phyloP scores from a whole-genome alignment of 2,888 invertebrate species.

The Hofmannophila pseudospretella region DNA sequence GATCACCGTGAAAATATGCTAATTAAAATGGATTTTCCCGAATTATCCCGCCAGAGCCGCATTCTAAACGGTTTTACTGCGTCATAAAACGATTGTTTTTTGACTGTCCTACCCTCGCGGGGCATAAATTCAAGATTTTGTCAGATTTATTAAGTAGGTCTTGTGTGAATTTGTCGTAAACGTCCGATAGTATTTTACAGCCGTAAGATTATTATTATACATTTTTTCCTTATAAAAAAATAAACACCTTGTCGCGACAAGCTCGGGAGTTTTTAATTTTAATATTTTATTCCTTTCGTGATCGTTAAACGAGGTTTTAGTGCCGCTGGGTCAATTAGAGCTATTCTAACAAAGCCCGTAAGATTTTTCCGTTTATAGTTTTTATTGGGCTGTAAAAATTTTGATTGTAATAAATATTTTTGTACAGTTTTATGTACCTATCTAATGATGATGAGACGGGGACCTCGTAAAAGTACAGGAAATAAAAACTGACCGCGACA shows the following conservation, averaged over 20 bases:
- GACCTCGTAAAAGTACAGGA: constrained; percentile 34
- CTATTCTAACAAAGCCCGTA: constrained; percentile 43
- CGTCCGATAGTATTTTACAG: constrained; percentile 65
- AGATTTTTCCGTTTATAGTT: constrained; percentile 45
- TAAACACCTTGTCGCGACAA: constrained; percentile 43
- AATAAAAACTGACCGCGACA: constrained; percentile 26
- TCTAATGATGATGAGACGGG: constrained; percentile 26
- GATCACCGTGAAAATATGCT: constrained; percentile 44
- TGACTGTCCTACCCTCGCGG: constrained; percentile 45
- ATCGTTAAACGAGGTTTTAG: constrained; percentile 51
- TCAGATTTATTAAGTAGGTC: constrained; percentile 71
- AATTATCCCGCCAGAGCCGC: constrained; percentile 44
- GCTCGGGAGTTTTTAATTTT: constrained; percentile 41
- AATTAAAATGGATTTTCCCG: constrained; percentile 62
- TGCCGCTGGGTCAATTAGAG: constrained; percentile 51
- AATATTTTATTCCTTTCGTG: constrained; percentile 34
- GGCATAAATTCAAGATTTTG: constrained; percentile 67
- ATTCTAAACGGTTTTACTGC: constrained; percentile 54
- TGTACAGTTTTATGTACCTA: constrained; percentile 28
- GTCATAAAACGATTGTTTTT: constrained; percentile 46
- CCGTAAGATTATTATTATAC: constrained; percentile 47
- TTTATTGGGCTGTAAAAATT: constrained; percentile 47
- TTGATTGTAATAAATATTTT: constrained; percentile 56
- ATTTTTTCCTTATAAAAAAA: constrained; percentile 43
- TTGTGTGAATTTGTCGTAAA: constrained; percentile 73